Evolutionary conservation across 2,797 vertebrate species (phyloP), one percentile per base, ranked within the genome.

Genomic region (Poecilia velifera): DNA sequence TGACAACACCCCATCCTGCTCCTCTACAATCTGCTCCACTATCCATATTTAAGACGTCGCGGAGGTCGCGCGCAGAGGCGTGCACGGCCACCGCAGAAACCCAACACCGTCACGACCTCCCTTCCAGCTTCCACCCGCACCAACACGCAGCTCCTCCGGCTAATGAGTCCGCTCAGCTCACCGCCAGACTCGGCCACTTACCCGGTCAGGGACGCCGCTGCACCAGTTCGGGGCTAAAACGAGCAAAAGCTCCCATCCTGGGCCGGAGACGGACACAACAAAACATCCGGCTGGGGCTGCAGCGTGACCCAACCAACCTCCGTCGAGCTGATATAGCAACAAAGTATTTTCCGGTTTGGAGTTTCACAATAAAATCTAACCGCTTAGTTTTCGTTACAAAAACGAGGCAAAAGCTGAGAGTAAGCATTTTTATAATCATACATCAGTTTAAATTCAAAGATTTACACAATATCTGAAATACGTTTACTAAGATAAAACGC

Each of bases 101-200:
- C 79, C 82, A 72, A 76, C 87, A 55, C 88, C 87, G 93, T 94
- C 94, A 94, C 94, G 94, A 94, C 93, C 90, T 92, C 83, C 78
- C 76, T 76, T 82, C 66, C 83, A 87, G 87, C 84, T 72, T 43
- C 36, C 79, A 25, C 74, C 73, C 79, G n/a, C 81, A 49, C 59
- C 84, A 25, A 43, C 76, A 83, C 18, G 82, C 87, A 1, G 78
- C 82, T 79, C 13, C 49, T n/a, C 28, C 6, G 0, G 51, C 41
- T 0, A 9, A 3, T 57, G 0, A 5, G 62, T 5, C 46, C 74
- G 66, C 45, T 8, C 43, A 0, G 14, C 14, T 0, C 53, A 4
- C 55, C 70, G 43, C 76, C 0, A 2, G 3, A 0, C 0, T 0
- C 73, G 49, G 57, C 1, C 28, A 81, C 91, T 92, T 80, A 92